Evolutionary conservation across 1,140 invertebrate species (phyloP).

Genomic region (Trissolcus basalis): DNA sequence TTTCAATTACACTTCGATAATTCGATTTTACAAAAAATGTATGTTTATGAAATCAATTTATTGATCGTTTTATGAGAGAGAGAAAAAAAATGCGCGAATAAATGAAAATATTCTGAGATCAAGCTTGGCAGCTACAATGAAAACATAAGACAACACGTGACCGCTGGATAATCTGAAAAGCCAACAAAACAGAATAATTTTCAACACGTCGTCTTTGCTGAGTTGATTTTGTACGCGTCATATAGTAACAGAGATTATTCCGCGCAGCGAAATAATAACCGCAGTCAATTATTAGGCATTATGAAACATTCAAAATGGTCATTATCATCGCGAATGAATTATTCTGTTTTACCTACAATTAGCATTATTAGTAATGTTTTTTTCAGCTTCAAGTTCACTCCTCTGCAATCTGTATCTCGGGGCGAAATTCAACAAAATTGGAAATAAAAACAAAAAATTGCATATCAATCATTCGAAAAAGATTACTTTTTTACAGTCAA

Average conservation of each 20-base stretch:
- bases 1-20: too few species aligned
- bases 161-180: constrained; percentile 31
- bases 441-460: not conserved
- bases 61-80: too few species aligned
- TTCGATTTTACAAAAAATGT: too few species aligned
- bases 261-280: constrained; percentile 51
- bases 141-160: too few species aligned
- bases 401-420: constrained; percentile 26
- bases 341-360: constrained; percentile 56
- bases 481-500: too few species aligned
- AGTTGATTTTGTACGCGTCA: constrained; percentile 45
- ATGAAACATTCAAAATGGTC: constrained; percentile 57
- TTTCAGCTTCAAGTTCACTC: constrained; percentile 26
- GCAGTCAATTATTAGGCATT: constrained; percentile 49
- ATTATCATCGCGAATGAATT: constrained; percentile 54
- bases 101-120: too few species aligned
- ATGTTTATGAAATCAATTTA: too few species aligned
- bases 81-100: too few species aligned
- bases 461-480: not conserved
- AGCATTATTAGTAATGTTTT: constrained; percentile 51
- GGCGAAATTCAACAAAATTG: constrained; percentile 15
- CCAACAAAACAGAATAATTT: constrained; percentile 37
- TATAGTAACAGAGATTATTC: constrained; percentile 46
- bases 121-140: too few species aligned
- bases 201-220: constrained; percentile 33